phyloP scores from a whole-genome alignment of 2,888 invertebrate species.

The Leistus spinibarbis region DNA sequence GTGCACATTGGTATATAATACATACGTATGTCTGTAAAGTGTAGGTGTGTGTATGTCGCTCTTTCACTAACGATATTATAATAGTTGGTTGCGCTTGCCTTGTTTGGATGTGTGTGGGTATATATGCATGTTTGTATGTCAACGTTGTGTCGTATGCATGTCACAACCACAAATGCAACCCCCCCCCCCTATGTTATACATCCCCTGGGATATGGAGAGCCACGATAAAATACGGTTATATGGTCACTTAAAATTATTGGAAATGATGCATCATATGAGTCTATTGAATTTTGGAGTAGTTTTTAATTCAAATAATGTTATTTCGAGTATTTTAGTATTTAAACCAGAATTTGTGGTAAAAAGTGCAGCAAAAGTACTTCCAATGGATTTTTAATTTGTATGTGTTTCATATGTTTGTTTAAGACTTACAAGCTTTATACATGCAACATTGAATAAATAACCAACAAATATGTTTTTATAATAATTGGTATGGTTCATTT shows the following conservation, averaged over 20 bases:
- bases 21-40: not conserved
- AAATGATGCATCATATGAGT: not conserved
- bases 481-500: no score
- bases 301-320: no score
- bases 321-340: no score
- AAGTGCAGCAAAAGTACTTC: no score
- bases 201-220: not conserved
- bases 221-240: not conserved
- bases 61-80: conserved; percentile 45
- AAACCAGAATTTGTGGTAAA: no score
- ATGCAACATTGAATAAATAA: no score
- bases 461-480: no score
- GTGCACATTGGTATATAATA: conserved; percentile 39
- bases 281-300: no score
- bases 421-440: no score
- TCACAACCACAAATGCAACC: not conserved
- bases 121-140: not conserved
- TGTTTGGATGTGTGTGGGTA: conserved; percentile 10
- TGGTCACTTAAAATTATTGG: not conserved
- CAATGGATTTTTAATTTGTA: no score
- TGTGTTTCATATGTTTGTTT: no score
- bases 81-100: conserved; percentile 41
- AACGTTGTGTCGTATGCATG: not conserved
- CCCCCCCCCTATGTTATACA: not conserved
- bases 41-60: conserved; percentile 4